These are phyloP conservation scores for Tortrix viridana DNA, from an alignment of 2,888 invertebrate species.

Conservation along the genomic window DNA sequence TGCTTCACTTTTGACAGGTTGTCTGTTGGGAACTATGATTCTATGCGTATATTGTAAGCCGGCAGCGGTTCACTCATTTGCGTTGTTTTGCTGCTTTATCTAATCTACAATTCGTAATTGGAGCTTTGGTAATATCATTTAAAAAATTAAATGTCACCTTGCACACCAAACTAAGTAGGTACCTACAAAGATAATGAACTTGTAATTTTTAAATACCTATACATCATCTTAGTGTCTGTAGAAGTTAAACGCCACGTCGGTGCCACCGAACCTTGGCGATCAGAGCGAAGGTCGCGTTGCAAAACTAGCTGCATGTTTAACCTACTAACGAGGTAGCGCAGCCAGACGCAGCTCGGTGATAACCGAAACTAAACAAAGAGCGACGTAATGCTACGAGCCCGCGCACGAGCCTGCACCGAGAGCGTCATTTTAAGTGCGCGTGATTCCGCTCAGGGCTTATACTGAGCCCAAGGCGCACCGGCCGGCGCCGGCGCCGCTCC, in stretches of 20 bases:
- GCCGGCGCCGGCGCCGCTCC: slow-evolving; percentile 7
- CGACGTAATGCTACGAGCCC: background rate
- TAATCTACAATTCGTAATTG: slow-evolving; percentile 22
- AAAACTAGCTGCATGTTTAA: slow-evolving; percentile 7
- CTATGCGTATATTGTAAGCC: no score
- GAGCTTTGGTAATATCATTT: slow-evolving; percentile 24
- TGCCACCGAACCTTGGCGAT: background rate
- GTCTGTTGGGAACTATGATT: no score
- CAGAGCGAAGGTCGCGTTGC: slow-evolving; percentile 16
- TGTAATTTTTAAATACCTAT: no score
- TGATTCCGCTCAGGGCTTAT: background rate
- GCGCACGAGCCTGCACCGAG: background rate
- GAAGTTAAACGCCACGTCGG: background rate
- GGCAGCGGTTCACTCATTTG: no score
- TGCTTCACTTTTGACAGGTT: no score
- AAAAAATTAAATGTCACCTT: slow-evolving; percentile 29
- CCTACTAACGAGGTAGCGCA: slow-evolving; percentile 11
- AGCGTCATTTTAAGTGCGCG: background rate
- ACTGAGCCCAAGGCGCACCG: background rate
- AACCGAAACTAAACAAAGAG: slow-evolving; percentile 3
- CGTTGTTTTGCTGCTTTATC: slow-evolving; percentile 20
- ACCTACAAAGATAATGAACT: background rate
- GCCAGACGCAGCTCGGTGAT: background rate
- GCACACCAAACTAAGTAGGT: background rate
- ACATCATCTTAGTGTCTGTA: no score